phyloP scores from a whole-genome alignment of 2,888 invertebrate genomes.

The Odontocolon sp. region DNA sequence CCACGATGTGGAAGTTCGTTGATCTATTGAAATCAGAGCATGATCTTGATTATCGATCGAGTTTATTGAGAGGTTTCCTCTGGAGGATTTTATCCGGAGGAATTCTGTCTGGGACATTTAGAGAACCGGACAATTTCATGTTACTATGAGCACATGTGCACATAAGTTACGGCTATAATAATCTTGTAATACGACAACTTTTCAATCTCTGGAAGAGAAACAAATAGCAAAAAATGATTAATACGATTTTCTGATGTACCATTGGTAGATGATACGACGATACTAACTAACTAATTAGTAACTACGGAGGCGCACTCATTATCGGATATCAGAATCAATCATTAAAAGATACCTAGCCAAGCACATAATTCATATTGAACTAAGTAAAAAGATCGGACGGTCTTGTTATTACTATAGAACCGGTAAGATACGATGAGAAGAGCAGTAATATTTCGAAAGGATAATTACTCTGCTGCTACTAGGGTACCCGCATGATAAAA shows the following conservation, averaged over 20 bases:
- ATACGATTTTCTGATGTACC: background rate
- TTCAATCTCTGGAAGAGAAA: no score
- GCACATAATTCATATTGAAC: background rate
- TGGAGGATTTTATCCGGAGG: no score
- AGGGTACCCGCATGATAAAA: background rate
- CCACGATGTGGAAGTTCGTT: no score
- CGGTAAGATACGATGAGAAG: background rate
- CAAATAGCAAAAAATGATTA: background rate
- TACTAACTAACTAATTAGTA: background rate
- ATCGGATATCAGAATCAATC: constrained; percentile 22
- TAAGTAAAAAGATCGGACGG: background rate
- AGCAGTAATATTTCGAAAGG: background rate
- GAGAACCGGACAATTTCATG: no score
- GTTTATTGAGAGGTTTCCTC: no score
- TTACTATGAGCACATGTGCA: no score
- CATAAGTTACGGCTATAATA: no score
- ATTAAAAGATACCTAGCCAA: background rate
- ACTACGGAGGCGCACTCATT: background rate
- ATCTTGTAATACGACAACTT: no score
- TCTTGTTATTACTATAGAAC: background rate
- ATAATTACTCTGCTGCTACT: background rate
- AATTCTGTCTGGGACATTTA: no score
- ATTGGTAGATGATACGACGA: background rate
- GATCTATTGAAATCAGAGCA: no score
- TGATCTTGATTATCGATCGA: no score